phyloP scores from a whole-genome alignment of 2,888 invertebrate genomes.

The Dioctria rufipes region DNA sequence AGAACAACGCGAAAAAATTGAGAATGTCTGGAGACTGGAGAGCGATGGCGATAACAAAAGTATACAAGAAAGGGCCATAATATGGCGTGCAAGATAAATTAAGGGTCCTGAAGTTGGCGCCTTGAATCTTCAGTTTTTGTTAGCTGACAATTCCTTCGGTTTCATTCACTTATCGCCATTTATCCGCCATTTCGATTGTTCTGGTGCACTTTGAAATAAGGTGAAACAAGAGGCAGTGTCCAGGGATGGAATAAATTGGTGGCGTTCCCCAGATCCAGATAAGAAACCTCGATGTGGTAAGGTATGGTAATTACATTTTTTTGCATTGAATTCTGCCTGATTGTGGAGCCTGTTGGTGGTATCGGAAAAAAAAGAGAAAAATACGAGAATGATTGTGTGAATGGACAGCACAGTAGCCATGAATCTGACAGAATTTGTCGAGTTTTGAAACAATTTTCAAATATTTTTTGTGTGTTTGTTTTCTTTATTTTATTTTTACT shows the following conservation, averaged over 20 bases:
- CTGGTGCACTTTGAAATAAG: slow-evolving; percentile 19
- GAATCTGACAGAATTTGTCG: background rate
- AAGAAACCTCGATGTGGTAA: slow-evolving; percentile 12
- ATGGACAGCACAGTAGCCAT: background rate
- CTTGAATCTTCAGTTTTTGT: slow-evolving; percentile 55
- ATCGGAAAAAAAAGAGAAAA: background rate
- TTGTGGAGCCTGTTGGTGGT: background rate
- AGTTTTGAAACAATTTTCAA: background rate
- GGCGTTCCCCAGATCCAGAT: slow-evolving; percentile 50
- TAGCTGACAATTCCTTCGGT: slow-evolving; percentile 30
- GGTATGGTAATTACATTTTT: slow-evolving; percentile 47
- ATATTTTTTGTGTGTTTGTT: too few relatives aligned
- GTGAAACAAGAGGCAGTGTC: slow-evolving; percentile 10
- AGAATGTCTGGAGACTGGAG: slow-evolving; percentile 23
- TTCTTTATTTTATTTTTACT: too few relatives aligned
- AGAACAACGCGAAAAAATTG: slow-evolving; percentile 20
- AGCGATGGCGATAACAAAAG: slow-evolving; percentile 56
- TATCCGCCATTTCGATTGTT: slow-evolving; percentile 55
- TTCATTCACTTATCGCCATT: slow-evolving; percentile 49
- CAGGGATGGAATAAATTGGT: slow-evolving; percentile 42
- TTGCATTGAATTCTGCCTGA: slow-evolving; percentile 13
- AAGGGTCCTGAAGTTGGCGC: slow-evolving; percentile 59
- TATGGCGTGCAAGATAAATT: slow-evolving; percentile 58
- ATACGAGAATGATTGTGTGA: background rate
- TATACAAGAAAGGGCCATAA: slow-evolving; percentile 55